Evolutionary conservation across 2,888 invertebrate species (phyloP), one percentile per base, ranked within the genome.

Genomic region (Drosophila paracracens): DNA sequence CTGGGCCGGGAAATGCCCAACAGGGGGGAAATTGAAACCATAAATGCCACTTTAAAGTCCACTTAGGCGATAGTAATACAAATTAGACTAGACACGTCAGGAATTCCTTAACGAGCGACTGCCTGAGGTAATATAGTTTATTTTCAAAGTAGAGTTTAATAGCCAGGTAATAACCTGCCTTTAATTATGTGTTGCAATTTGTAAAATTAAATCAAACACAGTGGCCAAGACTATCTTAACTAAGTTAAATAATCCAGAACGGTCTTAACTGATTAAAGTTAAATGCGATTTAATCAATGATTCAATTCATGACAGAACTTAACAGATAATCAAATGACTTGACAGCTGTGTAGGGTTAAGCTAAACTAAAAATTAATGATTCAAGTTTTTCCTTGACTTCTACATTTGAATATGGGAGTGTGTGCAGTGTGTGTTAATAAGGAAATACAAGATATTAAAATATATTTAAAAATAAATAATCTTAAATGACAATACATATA

Each of bases 11-110:
- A 63, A 79, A 60, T 59, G 62, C 51, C 79, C 75, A 65, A 54
- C 29, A 51, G 51, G 25, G 25, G 59, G 48, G 40, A 66, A 78
- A 70, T 53, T 48, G 4, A 25, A 70, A 53, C 60, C 73, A 66
- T 69, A 61, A 63, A 72, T 52, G 51, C 48, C 74, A 80, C 59
- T 79, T 76, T 67, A 76, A 80, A 74, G 60, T 60, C 52, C 73
- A 69, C 59, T 72, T 76, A 63, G 43, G 29, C 60, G 56, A 46
- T 65, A 46, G 62, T 65, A 66, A 73, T 76, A 43, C 53, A 31
- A 50, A 16, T 16, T 57, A 4, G 40, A 4, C 25, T 40, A 50
- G 66, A 38, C 33, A 56, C 33, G 43, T 31, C 40, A 65, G 29
- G 4, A 25, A n/a, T 40, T 36, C 10, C n/a, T 33, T 38, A 56